These are phyloP conservation scores for Atherinomorus stipes DNA, from an alignment of 2,113 vertebrate genomes.

Conservation along the genomic window DNA sequence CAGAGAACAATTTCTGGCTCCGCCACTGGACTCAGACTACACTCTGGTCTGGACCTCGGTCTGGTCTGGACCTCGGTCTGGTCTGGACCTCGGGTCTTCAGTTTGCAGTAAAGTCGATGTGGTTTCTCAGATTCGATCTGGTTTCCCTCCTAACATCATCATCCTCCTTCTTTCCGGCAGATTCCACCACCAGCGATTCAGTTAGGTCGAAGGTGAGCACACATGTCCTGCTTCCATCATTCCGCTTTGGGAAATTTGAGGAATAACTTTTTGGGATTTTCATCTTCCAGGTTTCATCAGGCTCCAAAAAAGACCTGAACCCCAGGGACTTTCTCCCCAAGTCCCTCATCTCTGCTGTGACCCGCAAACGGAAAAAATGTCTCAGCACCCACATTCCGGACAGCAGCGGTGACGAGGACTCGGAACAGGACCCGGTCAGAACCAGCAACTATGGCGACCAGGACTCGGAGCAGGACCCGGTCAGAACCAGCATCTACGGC, in stretches of 20 bases:
- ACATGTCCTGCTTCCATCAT: background rate
- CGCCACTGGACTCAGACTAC: too few relatives aligned
- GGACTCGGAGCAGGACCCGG: constrained; percentile 33
- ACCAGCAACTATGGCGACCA: constrained; percentile 64
- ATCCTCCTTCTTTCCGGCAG: constrained; percentile 71
- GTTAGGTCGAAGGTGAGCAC: constrained; percentile 91
- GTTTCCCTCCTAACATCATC: too few relatives aligned
- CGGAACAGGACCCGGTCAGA: constrained; percentile 86
- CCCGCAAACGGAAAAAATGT: constrained; percentile 92
- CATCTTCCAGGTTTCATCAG: constrained; percentile 83
- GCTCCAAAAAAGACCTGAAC: constrained; percentile 86
- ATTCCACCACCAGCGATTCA: constrained; percentile 89
- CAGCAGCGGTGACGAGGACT: constrained; percentile 91
- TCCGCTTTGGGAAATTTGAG: background rate
- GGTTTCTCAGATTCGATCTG: too few relatives aligned
- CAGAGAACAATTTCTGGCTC: too few relatives aligned
- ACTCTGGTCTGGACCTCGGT: too few relatives aligned
- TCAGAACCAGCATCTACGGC: too few relatives aligned
- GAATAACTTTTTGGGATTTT: background rate
- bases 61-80: too few relatives aligned
- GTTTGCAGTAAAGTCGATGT: too few relatives aligned
- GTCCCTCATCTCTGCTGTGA: constrained; percentile 89
- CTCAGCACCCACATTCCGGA: constrained; percentile 81
- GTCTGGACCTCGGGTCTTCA: too few relatives aligned
- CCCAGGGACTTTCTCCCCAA: constrained; percentile 89